These are phyloP conservation scores for Marmota monax DNA, from an alignment of 2,113 vertebrate species.

Conservation along the genomic window DNA sequence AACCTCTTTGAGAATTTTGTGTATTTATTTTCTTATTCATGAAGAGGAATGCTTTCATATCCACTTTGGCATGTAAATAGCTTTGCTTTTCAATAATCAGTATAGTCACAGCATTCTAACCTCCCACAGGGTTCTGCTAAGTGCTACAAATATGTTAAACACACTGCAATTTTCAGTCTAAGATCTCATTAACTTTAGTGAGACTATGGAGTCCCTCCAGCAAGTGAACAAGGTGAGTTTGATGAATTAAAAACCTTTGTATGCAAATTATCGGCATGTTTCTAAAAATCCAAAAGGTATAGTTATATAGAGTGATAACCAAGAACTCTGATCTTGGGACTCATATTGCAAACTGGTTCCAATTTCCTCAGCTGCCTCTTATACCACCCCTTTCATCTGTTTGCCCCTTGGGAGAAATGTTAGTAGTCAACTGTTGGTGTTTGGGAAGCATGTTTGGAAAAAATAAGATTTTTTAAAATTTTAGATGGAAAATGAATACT, in stretches of 20 bases:
- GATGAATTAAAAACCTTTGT: slow-evolving; percentile 40
- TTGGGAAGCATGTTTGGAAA: neutral
- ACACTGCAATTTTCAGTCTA: slow-evolving; percentile 45
- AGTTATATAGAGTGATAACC: neutral
- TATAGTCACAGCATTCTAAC: slow-evolving; percentile 28
- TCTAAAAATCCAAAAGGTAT: slow-evolving; percentile 56
- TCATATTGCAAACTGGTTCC: neutral
- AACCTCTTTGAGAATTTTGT: slow-evolving; percentile 26
- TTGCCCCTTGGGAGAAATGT: neutral
- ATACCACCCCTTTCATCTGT: neutral
- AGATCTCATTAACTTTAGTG: slow-evolving; percentile 64
- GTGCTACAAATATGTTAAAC: slow-evolving; percentile 38
- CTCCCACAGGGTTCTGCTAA: slow-evolving; percentile 50
- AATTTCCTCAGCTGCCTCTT: neutral
- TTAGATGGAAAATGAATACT: slow-evolving; percentile 28
- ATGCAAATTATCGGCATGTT: slow-evolving; percentile 60
- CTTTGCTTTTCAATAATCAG: slow-evolving; percentile 63
- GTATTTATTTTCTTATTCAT: slow-evolving; percentile 63
- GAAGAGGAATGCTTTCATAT: slow-evolving; percentile 50
- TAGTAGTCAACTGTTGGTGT: neutral
- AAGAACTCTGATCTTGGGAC: slow-evolving; percentile 29
- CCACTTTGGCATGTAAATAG: slow-evolving; percentile 51
- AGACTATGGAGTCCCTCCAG: slow-evolving; percentile 37
- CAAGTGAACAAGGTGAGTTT: slow-evolving; percentile 63
- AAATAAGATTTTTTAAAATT: neutral